phyloP scores from a whole-genome alignment of 2,113 vertebrate genomes.

The Oncorhynchus gorbuscha region DNA sequence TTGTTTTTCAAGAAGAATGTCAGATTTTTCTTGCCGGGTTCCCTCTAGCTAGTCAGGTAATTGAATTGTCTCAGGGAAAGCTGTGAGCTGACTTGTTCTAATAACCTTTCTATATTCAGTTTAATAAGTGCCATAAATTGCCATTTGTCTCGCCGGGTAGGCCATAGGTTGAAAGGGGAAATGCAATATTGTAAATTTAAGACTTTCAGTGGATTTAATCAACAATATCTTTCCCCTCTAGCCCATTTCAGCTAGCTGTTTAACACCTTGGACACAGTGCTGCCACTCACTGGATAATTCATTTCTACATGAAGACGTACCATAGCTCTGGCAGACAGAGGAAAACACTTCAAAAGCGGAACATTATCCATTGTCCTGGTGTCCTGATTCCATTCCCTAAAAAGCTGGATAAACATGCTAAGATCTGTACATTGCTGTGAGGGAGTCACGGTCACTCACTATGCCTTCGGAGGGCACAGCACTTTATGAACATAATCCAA shows the following conservation, averaged over 20 bases:
- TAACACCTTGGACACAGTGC: background rate
- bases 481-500: background rate
- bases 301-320: background rate
- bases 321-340: background rate
- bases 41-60: conserved; percentile 12
- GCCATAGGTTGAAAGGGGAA: conserved; percentile 8
- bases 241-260: conserved; percentile 1
- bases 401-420: background rate
- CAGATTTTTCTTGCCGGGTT: background rate
- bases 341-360: background rate
- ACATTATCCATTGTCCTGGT: background rate
- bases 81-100: conserved; percentile 7
- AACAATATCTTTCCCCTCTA: background rate
- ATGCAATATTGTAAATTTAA: conserved; percentile 15
- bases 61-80: conserved; percentile 14
- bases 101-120: conserved; percentile 18
- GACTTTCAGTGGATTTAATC: conserved; percentile 3
- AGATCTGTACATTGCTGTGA: background rate
- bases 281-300: background rate
- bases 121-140: conserved; percentile 10
- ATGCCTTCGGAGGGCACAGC: background rate
- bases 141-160: conserved; percentile 4
- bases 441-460: background rate
- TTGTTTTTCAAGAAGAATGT: conserved; percentile 5
- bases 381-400: background rate